Conservation (phyloP, 2,113 vertebrate species). For the Apodemus speciosus region DNA sequence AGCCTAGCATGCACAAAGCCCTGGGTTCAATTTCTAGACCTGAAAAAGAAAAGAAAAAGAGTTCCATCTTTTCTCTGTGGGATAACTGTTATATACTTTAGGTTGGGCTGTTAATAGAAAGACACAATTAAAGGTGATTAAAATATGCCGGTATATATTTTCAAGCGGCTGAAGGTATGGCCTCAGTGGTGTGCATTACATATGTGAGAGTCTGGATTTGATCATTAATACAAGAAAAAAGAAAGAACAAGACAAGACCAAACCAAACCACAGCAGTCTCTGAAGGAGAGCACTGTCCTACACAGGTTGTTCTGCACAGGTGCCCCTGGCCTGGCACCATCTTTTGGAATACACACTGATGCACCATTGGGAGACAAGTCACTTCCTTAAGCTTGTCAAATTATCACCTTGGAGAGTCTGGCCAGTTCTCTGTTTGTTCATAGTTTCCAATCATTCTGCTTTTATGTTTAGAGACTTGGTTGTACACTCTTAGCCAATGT, state of each 20-base stretch:
- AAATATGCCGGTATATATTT: conserved; percentile 11
- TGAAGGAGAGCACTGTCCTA: neutral
- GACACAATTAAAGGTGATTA: conserved; percentile 53
- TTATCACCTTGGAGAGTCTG: conserved; percentile 56
- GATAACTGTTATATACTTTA: conserved; percentile 32
- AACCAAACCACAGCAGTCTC: neutral
- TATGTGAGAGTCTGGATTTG: neutral
- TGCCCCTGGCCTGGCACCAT: neutral
- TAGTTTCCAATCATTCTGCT: conserved; percentile 68
- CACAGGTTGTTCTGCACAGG: neutral
- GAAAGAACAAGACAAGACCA: neutral
- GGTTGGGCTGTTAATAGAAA: conserved; percentile 52
- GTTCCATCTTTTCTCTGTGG: neutral
- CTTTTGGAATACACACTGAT: conserved; percentile 38
- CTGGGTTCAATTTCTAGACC: neutral
- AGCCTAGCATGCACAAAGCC: neutral
- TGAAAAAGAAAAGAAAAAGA: neutral
- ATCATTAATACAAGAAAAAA: neutral
- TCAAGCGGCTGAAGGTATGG: neutral
- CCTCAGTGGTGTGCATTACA: neutral
- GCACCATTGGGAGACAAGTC: neutral
- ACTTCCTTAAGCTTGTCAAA: conserved; percentile 56
- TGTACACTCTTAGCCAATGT: conserved; percentile 48
- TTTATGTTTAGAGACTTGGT: conserved; percentile 50
- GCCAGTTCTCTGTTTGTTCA: conserved; percentile 55